Evolutionary conservation across 2,888 invertebrate species (phyloP), one percentile per base, ranked within the genome.

Genomic region (Nomada goodeniana): DNA sequence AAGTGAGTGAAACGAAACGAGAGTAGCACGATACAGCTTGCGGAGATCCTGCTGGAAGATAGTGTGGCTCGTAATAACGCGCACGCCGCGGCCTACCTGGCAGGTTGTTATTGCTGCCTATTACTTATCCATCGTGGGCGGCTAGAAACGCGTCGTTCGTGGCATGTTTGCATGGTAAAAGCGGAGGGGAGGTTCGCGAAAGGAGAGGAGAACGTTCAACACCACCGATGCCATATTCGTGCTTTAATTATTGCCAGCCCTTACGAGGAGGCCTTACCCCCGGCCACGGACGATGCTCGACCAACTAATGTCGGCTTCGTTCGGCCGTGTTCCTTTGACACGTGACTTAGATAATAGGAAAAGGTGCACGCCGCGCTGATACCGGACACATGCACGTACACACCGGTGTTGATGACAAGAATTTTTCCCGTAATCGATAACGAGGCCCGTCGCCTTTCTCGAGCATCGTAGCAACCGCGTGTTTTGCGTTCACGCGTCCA

Each of bases 81-180:
- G 68, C 50, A n/a, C 52, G 57, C 65, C 74, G 74, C 76, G 63
- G 50, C 76, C 72, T 69, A 77, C 59, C 75, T 76, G 80, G 70
- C 83, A 82, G 76, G 80, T 84, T 85, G 84, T 88, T 85, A 87
- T 84, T 87, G 81, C 87, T 69, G 77, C 68, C 85, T 87, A 89
- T 88, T 88, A 88, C 85, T 88, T 88, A 89, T 84, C 80, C 84
- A 84, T 82, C 84, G 81, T 72, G 55, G 75, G 65, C 74, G 64
- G 60, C 63, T 71, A 50, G 76, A 20, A 64, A 69, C 68, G 47
- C 61, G 68, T 69, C 70, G 75, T 77, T 76, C 69, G 78, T 63
- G 72, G 71, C 60, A 74, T 86, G 86, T 87, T 85, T 84, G 80
- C 87, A 80, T 79, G 86, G 71, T 15, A 18, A 44, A n/a, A 47